Conservation (phyloP, 1,140 invertebrate species). For the Bombus sibiricus region DNA sequence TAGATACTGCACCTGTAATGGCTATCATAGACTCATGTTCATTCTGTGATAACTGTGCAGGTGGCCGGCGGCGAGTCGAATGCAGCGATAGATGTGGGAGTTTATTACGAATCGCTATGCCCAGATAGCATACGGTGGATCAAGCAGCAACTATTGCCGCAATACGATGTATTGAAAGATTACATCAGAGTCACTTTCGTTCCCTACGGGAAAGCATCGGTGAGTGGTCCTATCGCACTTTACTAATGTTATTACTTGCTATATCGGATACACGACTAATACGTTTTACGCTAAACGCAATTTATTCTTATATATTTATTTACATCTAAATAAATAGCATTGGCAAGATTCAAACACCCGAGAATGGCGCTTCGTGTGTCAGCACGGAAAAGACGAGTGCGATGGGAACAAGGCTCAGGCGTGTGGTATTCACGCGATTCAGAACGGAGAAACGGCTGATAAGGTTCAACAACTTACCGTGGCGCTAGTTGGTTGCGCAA, state of each 20-base stretch:
- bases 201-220: slow-evolving; percentile 90
- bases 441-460: slow-evolving; percentile 71
- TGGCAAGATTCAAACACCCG: slow-evolving; percentile 65
- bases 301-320: no score
- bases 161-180: slow-evolving; percentile 66
- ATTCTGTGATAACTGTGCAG: slow-evolving; percentile 9
- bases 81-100: slow-evolving; percentile 62
- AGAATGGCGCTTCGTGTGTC: slow-evolving; percentile 85
- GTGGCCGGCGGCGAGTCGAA: slow-evolving; percentile 16
- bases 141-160: slow-evolving; percentile 78
- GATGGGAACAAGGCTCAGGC: slow-evolving; percentile 86
- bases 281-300: no score
- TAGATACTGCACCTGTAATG: neutral
- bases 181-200: slow-evolving; percentile 69
- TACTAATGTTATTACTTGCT: slow-evolving; percentile 2
- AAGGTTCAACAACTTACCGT: slow-evolving; percentile 77
- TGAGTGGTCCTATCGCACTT: slow-evolving; percentile 73
- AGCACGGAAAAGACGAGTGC: slow-evolving; percentile 87
- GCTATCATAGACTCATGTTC: neutral
- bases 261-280: no score
- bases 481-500: slow-evolving; percentile 83
- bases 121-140: slow-evolving; percentile 90
- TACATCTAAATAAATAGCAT: slow-evolving; percentile 66
- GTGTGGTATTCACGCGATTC: slow-evolving; percentile 83
- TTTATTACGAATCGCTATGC: slow-evolving; percentile 93